Evolutionary conservation across 2,113 vertebrate genomes (phyloP), one percentile per base, ranked within the genome.

Genomic region (Podilymbus podiceps): DNA sequence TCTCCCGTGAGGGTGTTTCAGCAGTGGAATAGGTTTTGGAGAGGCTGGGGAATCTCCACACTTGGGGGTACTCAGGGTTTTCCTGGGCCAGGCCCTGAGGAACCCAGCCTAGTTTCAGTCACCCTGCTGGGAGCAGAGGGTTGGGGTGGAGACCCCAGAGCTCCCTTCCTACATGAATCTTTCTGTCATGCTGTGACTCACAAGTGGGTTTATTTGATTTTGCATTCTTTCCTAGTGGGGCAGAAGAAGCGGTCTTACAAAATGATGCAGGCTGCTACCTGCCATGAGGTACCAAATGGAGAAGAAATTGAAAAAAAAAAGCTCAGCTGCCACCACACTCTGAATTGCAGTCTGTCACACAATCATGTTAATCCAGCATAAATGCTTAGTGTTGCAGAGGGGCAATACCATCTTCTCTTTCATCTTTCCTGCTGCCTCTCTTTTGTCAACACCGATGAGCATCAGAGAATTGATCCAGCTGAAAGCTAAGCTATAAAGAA

Each of bases 371-470:
- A 76, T 42, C 42, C 80, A 74, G 53, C 80, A 62, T 31, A 55
- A 88, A 72, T 5, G 16, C 1, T 0, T 3, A 12, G 25, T 28
- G 53, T 9, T 60, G 67, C 76, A 80, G 87, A 84, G n/a, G 40
- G 63, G 42, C 47, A 52, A 62, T 71, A 67, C 71, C 49, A 40
- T 47, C 62, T 81, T 83, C 68, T 67, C 53, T 95, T 94, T 77
- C 87, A 31, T 69, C 80, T 75, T 42, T 71, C 73, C 77, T 67
- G 74, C 78, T 78, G 74, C 66, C 77, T 94, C 40, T 69, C 77
- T 94, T 96, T 87, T 85, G 90, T 74, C 81, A 88, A 77, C 73
- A 91, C 59, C 69, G 77, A 85, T 89, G 81, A 87, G 69, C 88
- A 52, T 27, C 14, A 0, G 50, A 82, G 69, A 90, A 95, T 53